Evolutionary conservation across 2,797 vertebrate genomes (phyloP), one percentile per base, ranked within the genome.

Genomic region (Galagoides demidoff): DNA sequence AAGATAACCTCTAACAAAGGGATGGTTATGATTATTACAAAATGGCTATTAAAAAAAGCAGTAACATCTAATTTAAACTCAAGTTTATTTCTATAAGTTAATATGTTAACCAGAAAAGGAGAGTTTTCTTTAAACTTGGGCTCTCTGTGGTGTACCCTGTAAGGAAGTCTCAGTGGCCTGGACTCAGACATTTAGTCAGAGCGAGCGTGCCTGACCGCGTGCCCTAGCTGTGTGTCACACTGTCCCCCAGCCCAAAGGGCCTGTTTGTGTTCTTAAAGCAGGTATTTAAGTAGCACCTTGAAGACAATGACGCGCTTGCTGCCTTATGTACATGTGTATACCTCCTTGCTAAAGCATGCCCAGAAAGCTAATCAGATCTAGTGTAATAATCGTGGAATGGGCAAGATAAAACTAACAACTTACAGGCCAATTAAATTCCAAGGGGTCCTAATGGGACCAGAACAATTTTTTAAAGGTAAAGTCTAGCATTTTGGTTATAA

Each of bases 1-100:
- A 92, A 94, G 89, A 39, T 31, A 95, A 43, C 5, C 64, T 82
- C 31, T 59, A 94, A 57, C 23, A 92, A 88, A 84, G 87, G 76
- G 61, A 87, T 29, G 22, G 45, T 63, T 39, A 31, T 71, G 57
- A 74, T 27, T 90, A 34, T 71, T 88, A 63, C 4, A 11, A 64
- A 81, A 59, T 31, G 27, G 84, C 55, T 10, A 81, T 19, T 87
- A 49, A 52, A 59, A 57, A 82, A 59, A 84, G 45, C 17, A 57
- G 16, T 31, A 93, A 66, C 29, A 84, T 49, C 34, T 45, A 89
- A 84, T 92, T 95, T 64, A 74, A 90, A 76, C 20, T 23, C 43
- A 88, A 5, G 49, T 37, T 93, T 61, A 57, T 73, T 92, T 89
- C 29, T n/a, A 85, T 12, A 20, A 78, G 59, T 59, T 92, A 78